These are phyloP conservation scores for Meloe dianella DNA, from an alignment of 2,888 invertebrate species.

Conservation along the genomic window DNA sequence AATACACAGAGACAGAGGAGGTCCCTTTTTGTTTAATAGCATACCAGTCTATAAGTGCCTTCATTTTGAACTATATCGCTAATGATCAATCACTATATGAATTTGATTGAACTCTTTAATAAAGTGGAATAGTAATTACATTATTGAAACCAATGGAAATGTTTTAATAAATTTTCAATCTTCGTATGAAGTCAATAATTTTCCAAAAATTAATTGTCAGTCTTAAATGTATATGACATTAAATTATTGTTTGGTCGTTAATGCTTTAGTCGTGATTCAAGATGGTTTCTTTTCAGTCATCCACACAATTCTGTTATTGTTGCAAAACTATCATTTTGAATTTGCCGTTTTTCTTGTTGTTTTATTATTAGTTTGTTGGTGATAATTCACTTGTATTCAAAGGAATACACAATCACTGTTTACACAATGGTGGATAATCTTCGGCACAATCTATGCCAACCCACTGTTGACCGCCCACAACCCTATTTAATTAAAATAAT, in stretches of 20 bases:
- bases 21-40: background rate
- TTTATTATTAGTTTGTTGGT: background rate
- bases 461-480: conserved; percentile 28
- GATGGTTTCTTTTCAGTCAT: background rate
- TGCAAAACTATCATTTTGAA: conserved; percentile 9
- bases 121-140: background rate
- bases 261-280: background rate
- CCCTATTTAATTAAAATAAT: conserved; percentile 28
- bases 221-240: background rate
- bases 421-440: conserved; percentile 2
- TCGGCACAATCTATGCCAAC: conserved; percentile 2
- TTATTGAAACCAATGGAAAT: too few species aligned
- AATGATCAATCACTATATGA: conserved; percentile 1
- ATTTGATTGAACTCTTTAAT: background rate
- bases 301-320: background rate
- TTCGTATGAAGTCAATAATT: background rate
- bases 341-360: background rate
- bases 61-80: background rate
- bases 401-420: conserved; percentile 5
- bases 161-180: too few species aligned
- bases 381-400: conserved; percentile 9
- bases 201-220: background rate
- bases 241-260: background rate
- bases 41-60: conserved; percentile 21
- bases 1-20: conserved; percentile 19